Evolutionary conservation across 1,140 invertebrate genomes (phyloP), one percentile per base, ranked within the genome.

Genomic region (Pogonomyrmex barbatus): DNA sequence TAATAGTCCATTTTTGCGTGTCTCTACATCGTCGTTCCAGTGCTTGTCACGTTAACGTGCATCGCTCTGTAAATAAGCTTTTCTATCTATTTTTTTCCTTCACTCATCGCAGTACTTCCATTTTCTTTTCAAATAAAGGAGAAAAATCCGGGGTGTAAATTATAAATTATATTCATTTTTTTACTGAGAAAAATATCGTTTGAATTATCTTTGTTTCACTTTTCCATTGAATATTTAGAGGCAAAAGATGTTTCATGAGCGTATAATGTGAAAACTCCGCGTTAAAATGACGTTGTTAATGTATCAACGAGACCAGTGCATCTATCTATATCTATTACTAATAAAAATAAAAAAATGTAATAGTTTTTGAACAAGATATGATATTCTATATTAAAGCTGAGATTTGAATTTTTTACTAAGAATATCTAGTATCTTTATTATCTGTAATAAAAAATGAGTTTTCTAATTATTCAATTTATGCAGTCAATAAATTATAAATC

Each of bases 1-100:
- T 88, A 90, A 70, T 75, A 86, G 60, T 83, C 78, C 87, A 90
- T 90, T 60, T 86, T 76, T 9, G 45, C 17, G 17, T 39, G 12
- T 45, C 45, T 86, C 56, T 79, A 68, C 33, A 58, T 85, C 60
- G 33, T 75, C 10, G 12, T 81, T 77, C 36, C 58, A 24, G 17
- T 68, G 4, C 39, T 76, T 76, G 30, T 2, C 14, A 63, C 3
- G 17, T 47, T 24, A 17, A 45, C 14, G 33, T 56, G 47, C 1
- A 33, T 45, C 4, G 12, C 14, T 33, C 76, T 36, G 76, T 47
- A 77, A 58, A 82, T 67, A 75, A 83, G 5, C 12, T 82, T 42
- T 68, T 2, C 8, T 33, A 14, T 62, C 6, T 79, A 0, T 17
- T 45, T 14, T 30, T 71, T 68, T n/a, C 52, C 42, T 33, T 30